Base-by-base conservation (phyloP, 2,888 invertebrate species). In the Tricholauxania praeusta region DNA sequence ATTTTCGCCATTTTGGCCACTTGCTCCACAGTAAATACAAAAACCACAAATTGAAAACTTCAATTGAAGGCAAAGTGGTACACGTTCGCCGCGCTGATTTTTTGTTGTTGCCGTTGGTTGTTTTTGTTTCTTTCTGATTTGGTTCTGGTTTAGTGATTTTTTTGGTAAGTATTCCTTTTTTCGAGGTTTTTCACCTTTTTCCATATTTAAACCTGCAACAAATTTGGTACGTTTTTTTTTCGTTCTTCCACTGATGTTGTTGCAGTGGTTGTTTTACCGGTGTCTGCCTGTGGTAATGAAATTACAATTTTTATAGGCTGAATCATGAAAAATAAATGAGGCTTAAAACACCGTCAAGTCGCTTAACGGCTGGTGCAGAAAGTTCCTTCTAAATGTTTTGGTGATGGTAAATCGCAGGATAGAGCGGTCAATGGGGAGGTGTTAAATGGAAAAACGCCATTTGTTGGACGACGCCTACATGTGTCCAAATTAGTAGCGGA, bases 251-350 rank as follows among this genome's bases (percentile, higher is more conserved):
- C 22, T 48, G 51, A 5, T 22, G 12, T 19, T 47, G 57, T 12
- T 57, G 17, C 10, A 57, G n/a, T 22, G 28, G 57, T 72, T 60
- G 55, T 67, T 78, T 76, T 74, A 73, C 68, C 52, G 32, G 22
- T 66, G 72, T 72, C 75, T 76, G 77, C 76, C 66, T 74, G 77
- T 80, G 77, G 81, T 81, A 82, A 83, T 83, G 82, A 83, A 84
- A 84, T 83, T 81, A 81, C 81, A 82, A 79, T 83, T 83, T 84
- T 81, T 79, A 81, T 80, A 78, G 78, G 78, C 77, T 77, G 76
- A 78, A 74, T 75, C 80, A 82, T 84, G 82, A 80, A 82, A 83
- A 82, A 82, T 82, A 84, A 83, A 84, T 84, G 84, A 81, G 80
- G 81, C 82, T 79, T 82, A 81, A 84, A 82, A 81, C 60, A 17